Evolutionary conservation across 2,113 vertebrate genomes (phyloP).

Genomic region (Murina feae): DNA sequence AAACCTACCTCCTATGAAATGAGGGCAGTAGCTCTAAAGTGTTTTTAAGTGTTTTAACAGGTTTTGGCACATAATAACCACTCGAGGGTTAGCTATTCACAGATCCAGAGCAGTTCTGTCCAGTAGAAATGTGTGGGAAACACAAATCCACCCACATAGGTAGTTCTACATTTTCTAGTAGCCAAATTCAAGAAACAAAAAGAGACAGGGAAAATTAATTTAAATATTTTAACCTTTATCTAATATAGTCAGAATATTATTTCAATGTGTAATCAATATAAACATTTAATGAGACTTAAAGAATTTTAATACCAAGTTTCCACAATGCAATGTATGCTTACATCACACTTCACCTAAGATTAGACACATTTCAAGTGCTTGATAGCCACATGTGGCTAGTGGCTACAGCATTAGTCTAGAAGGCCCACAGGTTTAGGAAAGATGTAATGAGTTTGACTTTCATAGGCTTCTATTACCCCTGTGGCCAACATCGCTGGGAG

Average conservation of each 20-base stretch:
- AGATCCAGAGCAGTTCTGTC: not conserved
- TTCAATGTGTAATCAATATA: not conserved
- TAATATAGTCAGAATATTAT: not conserved
- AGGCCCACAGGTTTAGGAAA: not conserved
- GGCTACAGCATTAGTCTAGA: not conserved
- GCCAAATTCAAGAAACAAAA: not conserved
- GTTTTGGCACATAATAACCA: not conserved
- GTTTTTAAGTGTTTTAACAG: not conserved
- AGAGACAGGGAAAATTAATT: not conserved
- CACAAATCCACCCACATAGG: not conserved
- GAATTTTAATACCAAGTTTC: not conserved
- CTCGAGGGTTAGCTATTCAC: not conserved
- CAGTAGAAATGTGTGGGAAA: not conserved
- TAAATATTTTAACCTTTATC: not conserved
- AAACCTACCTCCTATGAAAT: not conserved
- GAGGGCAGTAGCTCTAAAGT: not conserved
- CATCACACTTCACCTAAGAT: not conserved
- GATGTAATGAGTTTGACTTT: not conserved
- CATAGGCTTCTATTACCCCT: not conserved
- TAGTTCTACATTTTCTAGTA: not conserved
- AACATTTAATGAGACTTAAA: not conserved
- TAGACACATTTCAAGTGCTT: not conserved
- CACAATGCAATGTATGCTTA: not conserved
- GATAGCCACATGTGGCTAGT: not conserved
- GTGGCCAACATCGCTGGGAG: not conserved